These are phyloP conservation scores for Zonitis immaculata DNA, from an alignment of 2,888 invertebrate species.

Conservation along the genomic window DNA sequence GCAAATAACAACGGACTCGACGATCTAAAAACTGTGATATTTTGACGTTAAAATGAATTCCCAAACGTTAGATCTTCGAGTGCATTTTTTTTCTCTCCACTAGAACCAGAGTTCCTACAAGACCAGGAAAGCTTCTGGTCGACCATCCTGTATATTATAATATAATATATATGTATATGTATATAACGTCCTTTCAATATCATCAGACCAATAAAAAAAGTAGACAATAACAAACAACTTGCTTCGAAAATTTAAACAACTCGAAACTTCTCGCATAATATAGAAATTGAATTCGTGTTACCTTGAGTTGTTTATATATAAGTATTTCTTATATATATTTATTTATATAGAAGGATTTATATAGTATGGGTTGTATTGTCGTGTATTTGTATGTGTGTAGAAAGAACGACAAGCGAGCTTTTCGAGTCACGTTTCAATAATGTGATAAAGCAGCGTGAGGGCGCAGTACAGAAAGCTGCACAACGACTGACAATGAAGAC, in stretches of 20 bases:
- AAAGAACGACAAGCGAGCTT: slow-evolving; percentile 25
- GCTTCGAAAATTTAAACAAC: slow-evolving; percentile 27
- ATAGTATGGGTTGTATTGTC: neutral
- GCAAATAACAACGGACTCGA: too few species aligned
- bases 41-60: too few species aligned
- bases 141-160: too few species aligned
- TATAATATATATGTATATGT: too few species aligned
- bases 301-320: slow-evolving; percentile 11
- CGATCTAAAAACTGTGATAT: too few species aligned
- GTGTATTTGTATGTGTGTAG: slow-evolving; percentile 7
- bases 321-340: neutral
- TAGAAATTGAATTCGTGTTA: slow-evolving; percentile 34
- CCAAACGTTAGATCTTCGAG: too few species aligned
- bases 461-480: slow-evolving; percentile 31
- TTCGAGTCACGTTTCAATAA: slow-evolving; percentile 44
- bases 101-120: too few species aligned
- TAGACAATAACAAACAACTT: too few species aligned
- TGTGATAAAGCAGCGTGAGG: slow-evolving; percentile 41
- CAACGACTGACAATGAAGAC: slow-evolving; percentile 43
- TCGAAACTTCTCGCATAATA: slow-evolving; percentile 31
- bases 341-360: neutral
- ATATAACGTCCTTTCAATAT: too few species aligned
- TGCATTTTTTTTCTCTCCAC: too few species aligned
- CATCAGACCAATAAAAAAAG: too few species aligned
- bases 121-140: too few species aligned